These are phyloP conservation scores for Hydrocynus forskahlii DNA, from an alignment of 2,797 vertebrate species.

Conservation along the genomic window DNA sequence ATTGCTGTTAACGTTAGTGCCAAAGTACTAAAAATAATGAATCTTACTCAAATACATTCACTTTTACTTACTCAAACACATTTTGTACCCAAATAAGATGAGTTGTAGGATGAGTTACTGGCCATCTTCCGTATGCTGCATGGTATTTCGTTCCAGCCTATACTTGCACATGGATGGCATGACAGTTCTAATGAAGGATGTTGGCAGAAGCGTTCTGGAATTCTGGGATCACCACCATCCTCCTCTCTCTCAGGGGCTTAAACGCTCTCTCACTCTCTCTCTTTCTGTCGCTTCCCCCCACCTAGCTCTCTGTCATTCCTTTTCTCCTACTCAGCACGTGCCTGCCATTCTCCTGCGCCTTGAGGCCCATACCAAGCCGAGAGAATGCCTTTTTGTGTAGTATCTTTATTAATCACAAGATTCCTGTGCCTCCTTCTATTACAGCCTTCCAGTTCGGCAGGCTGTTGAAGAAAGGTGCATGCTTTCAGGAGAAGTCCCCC, in stretches of 20 bases:
- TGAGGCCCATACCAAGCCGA: conserved; percentile 29
- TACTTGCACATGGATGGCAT: background rate
- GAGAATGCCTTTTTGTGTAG: conserved; percentile 58
- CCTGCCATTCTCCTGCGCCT: conserved; percentile 50
- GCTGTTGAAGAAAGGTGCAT: background rate
- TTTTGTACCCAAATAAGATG: too few relatives aligned
- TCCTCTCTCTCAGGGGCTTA: conserved; percentile 8
- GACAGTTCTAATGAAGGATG: background rate
- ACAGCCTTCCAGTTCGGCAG: conserved; percentile 36
- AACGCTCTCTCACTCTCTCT: conserved; percentile 22
- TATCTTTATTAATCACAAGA: conserved; percentile 62
- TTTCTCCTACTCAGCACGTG: conserved; percentile 54
- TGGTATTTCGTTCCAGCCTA: background rate
- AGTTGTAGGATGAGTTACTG: too few relatives aligned
- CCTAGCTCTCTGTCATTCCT: conserved; percentile 41
- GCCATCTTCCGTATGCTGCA: background rate
- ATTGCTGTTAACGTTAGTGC: too few relatives aligned
- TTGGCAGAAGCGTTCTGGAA: background rate
- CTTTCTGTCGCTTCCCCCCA: conserved; percentile 19
- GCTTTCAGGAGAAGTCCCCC: conserved; percentile 37
- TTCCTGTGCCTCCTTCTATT: conserved; percentile 42
- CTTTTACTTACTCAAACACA: too few relatives aligned
- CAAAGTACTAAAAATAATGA: too few relatives aligned
- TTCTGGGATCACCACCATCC: background rate
- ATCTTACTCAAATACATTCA: too few relatives aligned